Conservation (phyloP, 2,888 invertebrate genomes). For the Cheilosia urbana region DNA sequence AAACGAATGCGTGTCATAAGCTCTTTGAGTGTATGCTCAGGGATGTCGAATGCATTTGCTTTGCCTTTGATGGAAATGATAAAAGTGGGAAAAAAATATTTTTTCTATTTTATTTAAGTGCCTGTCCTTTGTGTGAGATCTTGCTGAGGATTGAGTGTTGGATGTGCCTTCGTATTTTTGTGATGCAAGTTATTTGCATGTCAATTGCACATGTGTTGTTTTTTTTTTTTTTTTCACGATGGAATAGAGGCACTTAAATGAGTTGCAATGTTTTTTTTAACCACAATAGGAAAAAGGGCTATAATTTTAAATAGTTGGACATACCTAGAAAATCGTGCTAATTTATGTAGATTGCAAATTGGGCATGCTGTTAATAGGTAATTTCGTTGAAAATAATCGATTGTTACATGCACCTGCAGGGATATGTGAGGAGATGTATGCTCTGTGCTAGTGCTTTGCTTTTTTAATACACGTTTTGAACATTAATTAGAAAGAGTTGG, state of each 20-base stretch:
- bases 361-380: no score
- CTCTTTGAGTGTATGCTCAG: not conserved
- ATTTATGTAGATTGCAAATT: no score
- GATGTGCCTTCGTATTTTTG: not conserved
- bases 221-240: not conserved
- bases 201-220: not conserved
- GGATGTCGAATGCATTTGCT: conserved; percentile 16
- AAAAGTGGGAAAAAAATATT: conserved; percentile 1
- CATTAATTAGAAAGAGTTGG: no score
- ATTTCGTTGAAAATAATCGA: no score
- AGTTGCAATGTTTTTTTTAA: not conserved
- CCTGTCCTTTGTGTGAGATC: conserved; percentile 12
- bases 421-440: no score
- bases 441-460: no score
- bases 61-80: not conserved
- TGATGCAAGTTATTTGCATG: not conserved
- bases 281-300: no score
- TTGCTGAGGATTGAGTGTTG: not conserved
- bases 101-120: not conserved
- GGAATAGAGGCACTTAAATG: not conserved
- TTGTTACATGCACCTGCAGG: no score
- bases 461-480: no score
- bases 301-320: no score
- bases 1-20: conserved; percentile 12
- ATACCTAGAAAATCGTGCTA: no score